Conservation (phyloP, 2,888 invertebrate species). For the Dolichomitus sp. region DNA sequence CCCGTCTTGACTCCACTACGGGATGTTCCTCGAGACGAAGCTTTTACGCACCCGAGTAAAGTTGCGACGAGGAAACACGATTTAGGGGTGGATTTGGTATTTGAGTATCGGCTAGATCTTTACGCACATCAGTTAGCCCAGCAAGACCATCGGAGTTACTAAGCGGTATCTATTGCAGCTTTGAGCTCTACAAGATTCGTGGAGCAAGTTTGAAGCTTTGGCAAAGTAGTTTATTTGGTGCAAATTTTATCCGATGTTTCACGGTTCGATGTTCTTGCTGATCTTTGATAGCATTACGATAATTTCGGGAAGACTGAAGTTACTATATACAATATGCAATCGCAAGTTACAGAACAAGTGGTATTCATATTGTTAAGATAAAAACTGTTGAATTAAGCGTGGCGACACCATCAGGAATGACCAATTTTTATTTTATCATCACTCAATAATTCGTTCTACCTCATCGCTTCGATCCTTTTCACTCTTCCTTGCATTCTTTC, state of each 20-base stretch:
- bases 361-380: background rate
- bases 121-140: conserved; percentile 9
- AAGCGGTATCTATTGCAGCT: background rate
- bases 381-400: background rate
- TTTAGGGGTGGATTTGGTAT: conserved; percentile 70
- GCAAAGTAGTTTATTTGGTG: conserved; percentile 26
- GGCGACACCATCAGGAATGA: background rate
- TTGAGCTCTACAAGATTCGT: background rate
- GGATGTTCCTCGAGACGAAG: conserved; percentile 51
- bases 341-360: background rate
- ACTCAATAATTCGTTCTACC: conserved; percentile 14
- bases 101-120: conserved; percentile 61
- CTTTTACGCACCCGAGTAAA: conserved; percentile 59
- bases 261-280: background rate
- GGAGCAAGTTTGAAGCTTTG: background rate
- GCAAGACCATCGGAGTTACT: background rate
- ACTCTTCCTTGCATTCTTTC: background rate
- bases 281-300: background rate
- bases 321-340: background rate
- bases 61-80: conserved; percentile 59
- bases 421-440: background rate
- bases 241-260: background rate
- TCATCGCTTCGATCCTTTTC: conserved; percentile 12
- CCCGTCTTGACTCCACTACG: conserved; percentile 3
- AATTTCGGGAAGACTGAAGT: background rate